Percentiles rank a stretch among this genome's conserved stretches.
These are phyloP conservation scores for Camponotus floridanus DNA, from an alignment of 1,140 invertebrate genomes.

Conservation along the genomic window DNA sequence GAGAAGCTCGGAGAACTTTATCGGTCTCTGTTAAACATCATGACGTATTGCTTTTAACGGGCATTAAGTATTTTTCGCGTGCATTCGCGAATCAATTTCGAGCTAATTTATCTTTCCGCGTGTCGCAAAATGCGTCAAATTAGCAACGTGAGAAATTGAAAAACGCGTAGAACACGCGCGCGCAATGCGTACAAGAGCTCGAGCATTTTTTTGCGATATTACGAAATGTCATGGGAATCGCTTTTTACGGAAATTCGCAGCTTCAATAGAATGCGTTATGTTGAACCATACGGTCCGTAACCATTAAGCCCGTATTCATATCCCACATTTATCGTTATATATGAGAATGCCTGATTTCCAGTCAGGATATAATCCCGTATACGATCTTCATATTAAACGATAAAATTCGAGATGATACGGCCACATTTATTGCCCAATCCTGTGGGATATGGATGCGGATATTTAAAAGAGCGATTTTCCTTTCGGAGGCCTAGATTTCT, in stretches of 20 bases:
- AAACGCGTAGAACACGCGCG: background rate
- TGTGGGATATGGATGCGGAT: constrained; percentile 45
- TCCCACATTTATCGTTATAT: constrained; percentile 46
- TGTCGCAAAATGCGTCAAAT: background rate
- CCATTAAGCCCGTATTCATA: constrained; percentile 48
- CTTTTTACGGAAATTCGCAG: background rate
- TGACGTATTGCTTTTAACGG: background rate
- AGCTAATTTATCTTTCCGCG: background rate
- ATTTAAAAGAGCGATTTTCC: constrained; percentile 5
- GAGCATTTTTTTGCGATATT: background rate
- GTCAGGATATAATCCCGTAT: background rate
- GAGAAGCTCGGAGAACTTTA: constrained; percentile 10
- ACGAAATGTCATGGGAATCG: background rate
- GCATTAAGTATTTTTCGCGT: background rate
- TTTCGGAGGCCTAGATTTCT: constrained; percentile 35
- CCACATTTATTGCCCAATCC: background rate
- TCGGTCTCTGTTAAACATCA: constrained; percentile 17
- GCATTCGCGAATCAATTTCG: background rate
- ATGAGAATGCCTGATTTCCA: background rate
- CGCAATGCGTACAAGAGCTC: constrained; percentile 19
- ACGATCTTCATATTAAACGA: constrained; percentile 7
- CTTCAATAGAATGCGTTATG: background rate
- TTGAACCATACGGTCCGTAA: background rate
- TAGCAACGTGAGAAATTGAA: background rate
- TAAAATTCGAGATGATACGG: constrained; percentile 23